Base-by-base conservation (phyloP, 1,140 invertebrate species). In the Cydia amplana region DNA sequence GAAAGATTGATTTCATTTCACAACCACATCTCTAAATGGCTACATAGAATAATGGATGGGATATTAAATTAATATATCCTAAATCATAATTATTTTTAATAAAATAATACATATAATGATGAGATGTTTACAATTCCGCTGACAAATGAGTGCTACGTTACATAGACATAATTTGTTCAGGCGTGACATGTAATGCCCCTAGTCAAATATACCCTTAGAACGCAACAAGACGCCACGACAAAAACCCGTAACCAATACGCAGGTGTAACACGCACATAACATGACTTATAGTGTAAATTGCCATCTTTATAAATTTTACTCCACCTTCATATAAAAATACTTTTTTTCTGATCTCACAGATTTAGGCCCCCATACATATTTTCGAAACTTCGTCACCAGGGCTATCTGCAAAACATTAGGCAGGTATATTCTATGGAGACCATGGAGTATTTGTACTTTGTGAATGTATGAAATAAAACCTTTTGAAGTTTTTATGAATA, bases 331-430 rank as follows among this genome's bases (percentile, higher is more conserved):
- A 9, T 5, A 25, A 40, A 18, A 43, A 70, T 43, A 70, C 7
- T 70, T 70, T 70, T 70, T 70, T 20, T 70, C 65, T 70, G 65
- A 70, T 70, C 65, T 70, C 65, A 32, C n/a, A 70, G 28, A 36
- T 40, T 70, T 70, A 18, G 28, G 32, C 23, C 65, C 65, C 65
- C 25, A 43, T 7, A 40, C 18, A 70, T 70, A 70, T 36, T 36
- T 70, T 36, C 18, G 65, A 40, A 36, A 70, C 65, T 70, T 70
- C 65, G 28, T 36, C 65, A 70, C 65, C 65, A 36, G 36, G 65
- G 65, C 65, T 70, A 70, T 70, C 65, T 70, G 65, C 16, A 70
- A 70, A 70, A 70, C n/a, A 70, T 70, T 36, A 70, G 16, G 32
- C 12, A n/a, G 23, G 36, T 70, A n/a, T 16, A 23, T 60, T 60